These are phyloP conservation scores for Aplidium turbinatum DNA, from an alignment of 23 tunicate species.

Conservation along the genomic window DNA sequence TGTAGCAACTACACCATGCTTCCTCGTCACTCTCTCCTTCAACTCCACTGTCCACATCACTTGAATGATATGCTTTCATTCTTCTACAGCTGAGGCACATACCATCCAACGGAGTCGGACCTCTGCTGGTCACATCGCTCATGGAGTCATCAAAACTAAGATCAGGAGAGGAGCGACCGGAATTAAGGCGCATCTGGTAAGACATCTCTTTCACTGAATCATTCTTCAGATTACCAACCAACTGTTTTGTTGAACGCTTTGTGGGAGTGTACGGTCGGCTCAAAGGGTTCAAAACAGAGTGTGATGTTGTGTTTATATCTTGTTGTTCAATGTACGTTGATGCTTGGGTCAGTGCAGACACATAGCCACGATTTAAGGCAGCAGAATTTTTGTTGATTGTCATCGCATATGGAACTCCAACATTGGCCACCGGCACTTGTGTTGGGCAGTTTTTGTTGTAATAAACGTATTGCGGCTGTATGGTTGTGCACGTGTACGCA, in stretches of 20 bases:
- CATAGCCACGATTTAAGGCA: background rate
- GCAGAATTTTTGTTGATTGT: background rate
- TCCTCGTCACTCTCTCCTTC: slow-evolving; percentile 32
- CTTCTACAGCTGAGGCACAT: slow-evolving; percentile 2
- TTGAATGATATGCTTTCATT: background rate
- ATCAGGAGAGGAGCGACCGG: slow-evolving; percentile 21
- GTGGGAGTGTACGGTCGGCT: slow-evolving; percentile 42
- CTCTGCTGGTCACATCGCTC: slow-evolving; percentile 30
- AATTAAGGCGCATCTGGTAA: background rate
- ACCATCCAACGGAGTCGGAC: slow-evolving; percentile 9
- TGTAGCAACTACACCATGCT: background rate
- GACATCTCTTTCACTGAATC: background rate
- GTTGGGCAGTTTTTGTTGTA: background rate
- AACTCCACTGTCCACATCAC: slow-evolving; percentile 42
- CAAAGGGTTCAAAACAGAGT: slow-evolving; percentile 28
- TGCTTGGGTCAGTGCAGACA: background rate
- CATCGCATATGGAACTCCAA: background rate
- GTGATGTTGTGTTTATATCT: background rate
- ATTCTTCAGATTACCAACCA: background rate
- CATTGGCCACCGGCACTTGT: background rate
- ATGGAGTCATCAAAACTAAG: slow-evolving; percentile 17
- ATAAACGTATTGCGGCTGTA: background rate
- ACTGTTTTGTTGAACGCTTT: background rate
- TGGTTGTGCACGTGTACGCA: background rate
- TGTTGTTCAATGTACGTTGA: too few species aligned